Evolutionary conservation across 2,797 vertebrate genomes (phyloP).

Genomic region (Tolypeutes matacus): DNA sequence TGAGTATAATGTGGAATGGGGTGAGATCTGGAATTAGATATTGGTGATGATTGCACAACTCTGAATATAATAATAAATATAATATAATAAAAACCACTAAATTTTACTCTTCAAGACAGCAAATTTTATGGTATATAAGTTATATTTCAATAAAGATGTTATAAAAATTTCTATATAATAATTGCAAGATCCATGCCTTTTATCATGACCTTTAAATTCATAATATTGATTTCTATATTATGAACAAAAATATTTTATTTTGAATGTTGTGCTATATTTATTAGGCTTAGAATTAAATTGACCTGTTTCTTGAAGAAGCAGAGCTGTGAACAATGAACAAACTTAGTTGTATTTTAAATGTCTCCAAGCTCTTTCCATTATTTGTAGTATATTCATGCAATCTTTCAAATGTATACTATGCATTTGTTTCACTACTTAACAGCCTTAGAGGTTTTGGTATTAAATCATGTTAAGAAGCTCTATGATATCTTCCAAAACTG

Average conservation of each 20-base stretch:
- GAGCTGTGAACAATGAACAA: slow-evolving; percentile 5
- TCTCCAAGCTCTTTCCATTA: slow-evolving; percentile 12
- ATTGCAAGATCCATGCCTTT: neutral
- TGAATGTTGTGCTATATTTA: neutral
- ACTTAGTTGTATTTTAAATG: slow-evolving; percentile 44
- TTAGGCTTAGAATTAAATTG: slow-evolving; percentile 38
- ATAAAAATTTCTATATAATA: neutral
- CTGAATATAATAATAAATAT: neutral
- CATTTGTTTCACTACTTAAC: slow-evolving; percentile 65
- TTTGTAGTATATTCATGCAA: slow-evolving; percentile 11
- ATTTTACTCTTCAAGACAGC: neutral
- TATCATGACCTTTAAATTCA: neutral
- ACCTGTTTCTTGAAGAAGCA: neutral
- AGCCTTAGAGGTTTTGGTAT: slow-evolving; percentile 65
- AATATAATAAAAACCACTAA: neutral
- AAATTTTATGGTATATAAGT: neutral
- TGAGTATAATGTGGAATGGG: no score
- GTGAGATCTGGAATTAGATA: neutral
- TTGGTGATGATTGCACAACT: neutral
- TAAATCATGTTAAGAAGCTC: slow-evolving; percentile 64
- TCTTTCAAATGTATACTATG: slow-evolving; percentile 13
- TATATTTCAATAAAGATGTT: neutral
- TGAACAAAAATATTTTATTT: neutral
- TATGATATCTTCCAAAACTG: slow-evolving; percentile 52
- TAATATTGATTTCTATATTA: neutral